phyloP scores from a whole-genome alignment of 2,888 invertebrate genomes.

The Orthonevra nobilis region DNA sequence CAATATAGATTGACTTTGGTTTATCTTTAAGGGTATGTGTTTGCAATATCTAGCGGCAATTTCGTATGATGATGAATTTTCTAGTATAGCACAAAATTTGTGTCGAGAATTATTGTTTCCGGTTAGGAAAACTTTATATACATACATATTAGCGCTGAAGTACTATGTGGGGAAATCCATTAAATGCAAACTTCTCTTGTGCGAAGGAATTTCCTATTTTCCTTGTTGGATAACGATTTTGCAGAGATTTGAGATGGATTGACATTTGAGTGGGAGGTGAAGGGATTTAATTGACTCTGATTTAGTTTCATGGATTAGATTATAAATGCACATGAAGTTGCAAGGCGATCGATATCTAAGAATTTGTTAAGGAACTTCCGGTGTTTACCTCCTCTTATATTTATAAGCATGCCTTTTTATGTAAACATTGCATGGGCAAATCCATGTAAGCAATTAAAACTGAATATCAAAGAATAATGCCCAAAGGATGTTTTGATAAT shows the following conservation, averaged over 20 bases:
- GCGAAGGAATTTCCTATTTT: neutral
- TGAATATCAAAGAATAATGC: no score
- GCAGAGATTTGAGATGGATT: conserved; percentile 8
- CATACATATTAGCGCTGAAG: neutral
- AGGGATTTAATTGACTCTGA: conserved; percentile 39
- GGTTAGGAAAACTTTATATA: conserved; percentile 14
- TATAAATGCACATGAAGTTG: neutral
- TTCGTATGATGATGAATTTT: conserved; percentile 28
- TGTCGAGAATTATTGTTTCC: conserved; percentile 35
- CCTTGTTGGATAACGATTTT: conserved; percentile 27
- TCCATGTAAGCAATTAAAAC: no score
- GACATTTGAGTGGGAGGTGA: conserved; percentile 22
- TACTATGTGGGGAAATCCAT: neutral
- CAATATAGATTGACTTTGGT: no score
- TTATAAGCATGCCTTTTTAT: no score
- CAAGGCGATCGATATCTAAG: no score
- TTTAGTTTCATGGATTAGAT: conserved; percentile 28
- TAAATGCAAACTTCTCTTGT: conserved; percentile 8
- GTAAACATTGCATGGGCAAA: no score
- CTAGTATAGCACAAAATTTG: conserved; percentile 16
- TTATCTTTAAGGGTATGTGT: conserved; percentile 4
- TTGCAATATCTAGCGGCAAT: conserved; percentile 29
- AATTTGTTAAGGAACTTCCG: no score
- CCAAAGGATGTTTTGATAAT: no score
- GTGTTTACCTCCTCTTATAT: no score